Evolutionary conservation across 2,113 vertebrate species (phyloP).

Genomic region (Psittacus erithacus): DNA sequence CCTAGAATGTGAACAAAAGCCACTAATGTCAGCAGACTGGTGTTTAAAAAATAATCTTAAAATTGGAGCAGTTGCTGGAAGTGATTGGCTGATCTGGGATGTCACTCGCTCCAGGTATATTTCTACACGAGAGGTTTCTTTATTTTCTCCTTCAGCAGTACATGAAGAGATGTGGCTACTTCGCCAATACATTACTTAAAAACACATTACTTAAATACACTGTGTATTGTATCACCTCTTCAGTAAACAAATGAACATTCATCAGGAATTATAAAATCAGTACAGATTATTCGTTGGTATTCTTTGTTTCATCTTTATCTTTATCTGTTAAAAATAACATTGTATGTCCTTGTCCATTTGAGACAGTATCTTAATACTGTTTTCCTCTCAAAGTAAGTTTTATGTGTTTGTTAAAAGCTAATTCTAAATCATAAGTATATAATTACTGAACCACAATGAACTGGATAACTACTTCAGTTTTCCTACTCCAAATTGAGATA

Average conservation of each 20-base stretch:
- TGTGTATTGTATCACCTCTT: background rate
- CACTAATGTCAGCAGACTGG: slow-evolving; percentile 95
- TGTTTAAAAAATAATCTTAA: slow-evolving; percentile 93
- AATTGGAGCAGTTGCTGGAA: slow-evolving; percentile 94
- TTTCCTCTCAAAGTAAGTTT: background rate
- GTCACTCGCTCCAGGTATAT: slow-evolving; percentile 92
- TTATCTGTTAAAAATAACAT: background rate
- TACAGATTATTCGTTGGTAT: background rate
- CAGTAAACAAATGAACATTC: background rate
- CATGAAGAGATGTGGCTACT: background rate
- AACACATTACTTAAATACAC: background rate
- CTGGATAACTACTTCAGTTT: background rate
- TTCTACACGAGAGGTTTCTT: background rate
- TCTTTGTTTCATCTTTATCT: background rate
- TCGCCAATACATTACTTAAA: background rate
- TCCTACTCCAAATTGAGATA: background rate
- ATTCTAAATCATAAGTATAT: background rate
- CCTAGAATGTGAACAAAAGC: slow-evolving; percentile 87
- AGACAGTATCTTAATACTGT: background rate
- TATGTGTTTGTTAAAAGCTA: background rate
- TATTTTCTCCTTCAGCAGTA: background rate
- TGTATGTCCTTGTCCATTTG: background rate
- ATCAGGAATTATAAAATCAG: background rate
- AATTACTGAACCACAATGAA: background rate
- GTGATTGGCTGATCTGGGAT: slow-evolving; percentile 96